Evolutionary conservation across 2,113 vertebrate species (phyloP).

Genomic region (Oreotragus oreotragus): DNA sequence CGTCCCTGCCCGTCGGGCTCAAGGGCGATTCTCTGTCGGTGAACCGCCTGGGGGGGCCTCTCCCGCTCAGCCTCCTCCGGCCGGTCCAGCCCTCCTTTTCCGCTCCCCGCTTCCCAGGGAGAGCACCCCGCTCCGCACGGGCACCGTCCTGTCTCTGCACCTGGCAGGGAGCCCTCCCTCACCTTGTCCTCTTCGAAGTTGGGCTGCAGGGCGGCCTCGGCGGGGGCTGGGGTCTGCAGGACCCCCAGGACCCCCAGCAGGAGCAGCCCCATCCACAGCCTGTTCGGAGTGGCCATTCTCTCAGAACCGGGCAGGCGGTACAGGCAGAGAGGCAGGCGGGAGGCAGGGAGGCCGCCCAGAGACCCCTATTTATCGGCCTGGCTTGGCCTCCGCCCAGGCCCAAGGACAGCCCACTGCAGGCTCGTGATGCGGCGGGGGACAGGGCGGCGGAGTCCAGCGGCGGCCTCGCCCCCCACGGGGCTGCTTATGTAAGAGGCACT

Average conservation of each 20-base stretch:
- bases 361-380: slow-evolving; percentile 70
- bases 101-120: not conserved
- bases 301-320: not conserved
- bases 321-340: not conserved
- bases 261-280: slow-evolving; percentile 19
- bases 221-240: not conserved
- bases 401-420: slow-evolving; percentile 46
- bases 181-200: slow-evolving; percentile 67
- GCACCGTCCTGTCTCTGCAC: not conserved
- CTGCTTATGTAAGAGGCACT: slow-evolving; percentile 54
- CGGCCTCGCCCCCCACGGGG: not conserved
- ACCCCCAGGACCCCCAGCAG: slow-evolving; percentile 43
- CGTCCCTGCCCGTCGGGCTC: not conserved
- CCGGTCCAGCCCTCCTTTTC: not conserved
- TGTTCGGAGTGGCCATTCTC: not conserved
- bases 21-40: fast-evolving
- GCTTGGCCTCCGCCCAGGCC: slow-evolving; percentile 51
- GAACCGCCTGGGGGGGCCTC: not conserved
- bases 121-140: not conserved
- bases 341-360: not conserved
- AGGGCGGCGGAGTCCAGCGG: not conserved
- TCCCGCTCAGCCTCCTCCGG: not conserved
- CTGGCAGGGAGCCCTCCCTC: not conserved
- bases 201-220: slow-evolving; percentile 23
- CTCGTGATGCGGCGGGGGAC: slow-evolving; percentile 43